Evolutionary conservation across 2,888 invertebrate species (phyloP).

Genomic region (Venusia cambrica): DNA sequence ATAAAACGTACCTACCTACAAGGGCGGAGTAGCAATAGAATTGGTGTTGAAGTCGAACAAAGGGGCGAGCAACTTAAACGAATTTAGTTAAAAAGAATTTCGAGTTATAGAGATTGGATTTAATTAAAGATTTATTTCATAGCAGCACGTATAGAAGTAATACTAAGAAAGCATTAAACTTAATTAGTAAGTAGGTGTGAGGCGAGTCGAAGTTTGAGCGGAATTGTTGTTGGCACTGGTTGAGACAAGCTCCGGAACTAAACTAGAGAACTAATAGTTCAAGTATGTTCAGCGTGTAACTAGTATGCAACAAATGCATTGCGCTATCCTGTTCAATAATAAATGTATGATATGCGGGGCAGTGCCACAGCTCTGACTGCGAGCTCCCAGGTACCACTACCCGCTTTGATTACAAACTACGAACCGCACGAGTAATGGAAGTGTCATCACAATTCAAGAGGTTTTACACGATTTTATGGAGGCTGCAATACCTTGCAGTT

Average conservation of each 20-base stretch:
- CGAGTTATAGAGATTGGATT: slow-evolving; percentile 27
- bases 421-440: slow-evolving; percentile 21
- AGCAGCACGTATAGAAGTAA: slow-evolving; percentile 23
- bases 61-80: slow-evolving; percentile 29
- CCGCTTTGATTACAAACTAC: slow-evolving; percentile 47
- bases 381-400: slow-evolving; percentile 30
- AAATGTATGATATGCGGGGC: slow-evolving; percentile 52
- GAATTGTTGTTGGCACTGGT: slow-evolving; percentile 37
- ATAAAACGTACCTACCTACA: slow-evolving; percentile 35
- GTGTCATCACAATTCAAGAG: slow-evolving; percentile 22
- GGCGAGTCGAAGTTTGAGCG: slow-evolving; percentile 28
- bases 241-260: slow-evolving; percentile 9
- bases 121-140: slow-evolving; percentile 29
- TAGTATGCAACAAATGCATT: slow-evolving; percentile 37
- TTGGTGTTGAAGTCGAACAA: slow-evolving; percentile 26
- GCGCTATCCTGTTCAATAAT: slow-evolving; percentile 60
- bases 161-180: slow-evolving; percentile 24
- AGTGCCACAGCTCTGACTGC: slow-evolving; percentile 4
- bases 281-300: slow-evolving; percentile 5
- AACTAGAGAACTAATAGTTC: slow-evolving; percentile 11
- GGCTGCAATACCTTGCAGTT: slow-evolving; percentile 13
- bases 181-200: slow-evolving; percentile 25
- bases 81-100: slow-evolving; percentile 32
- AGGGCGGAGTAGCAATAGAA: slow-evolving; percentile 29
- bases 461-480: slow-evolving; percentile 19